Evolutionary conservation across 2,797 vertebrate species (phyloP), one percentile per base, ranked within the genome.

Genomic region (Prionace glauca): DNA sequence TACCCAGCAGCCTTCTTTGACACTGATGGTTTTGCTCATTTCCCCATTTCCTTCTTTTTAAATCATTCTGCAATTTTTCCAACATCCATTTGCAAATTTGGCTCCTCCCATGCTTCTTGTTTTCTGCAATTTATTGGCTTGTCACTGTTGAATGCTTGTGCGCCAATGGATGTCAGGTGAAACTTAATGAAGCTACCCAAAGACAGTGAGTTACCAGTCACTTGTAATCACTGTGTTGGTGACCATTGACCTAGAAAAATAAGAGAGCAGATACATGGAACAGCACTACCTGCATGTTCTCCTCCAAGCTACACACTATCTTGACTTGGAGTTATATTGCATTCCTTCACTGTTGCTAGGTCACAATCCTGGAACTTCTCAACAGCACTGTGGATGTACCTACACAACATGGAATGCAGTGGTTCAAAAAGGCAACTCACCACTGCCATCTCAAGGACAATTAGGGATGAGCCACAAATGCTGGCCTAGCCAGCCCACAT

Each of bases 1-100:
- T 99, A 99, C 74, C 99, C 99, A 10, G 99, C 99, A 18, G 98
- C 98, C 97, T 99, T 99, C 92, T 99, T 99, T 97, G 99, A 99
- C 96, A 99, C 99, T 29, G 99, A 98, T 0, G 99, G 99, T 96
- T 99, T 97, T 3, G 99, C 99, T 0, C 99, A 98, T 95, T 99
- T 98, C 92, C 99, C 99, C 0, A 98, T 98, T 97, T 98, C 97
- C 99, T 98, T 98, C 99, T 99, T 98, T 99, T 99, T 79, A 98
- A 97, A 97, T 98, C 98, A 0, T 98, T 98, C 98, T 95, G 97
- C 96, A 96, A 96, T 97, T 97, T 98, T 98, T 32, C 69, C 93
- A 22, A 56, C 93, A 22, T 45, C 93, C 26, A 98, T 98, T 90
- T 98, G 98, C 56, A 98, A 97, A 96, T 98, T 98, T 0, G 97